Conservation (phyloP, 1,140 invertebrate species). For the Apis mellifera region DNA sequence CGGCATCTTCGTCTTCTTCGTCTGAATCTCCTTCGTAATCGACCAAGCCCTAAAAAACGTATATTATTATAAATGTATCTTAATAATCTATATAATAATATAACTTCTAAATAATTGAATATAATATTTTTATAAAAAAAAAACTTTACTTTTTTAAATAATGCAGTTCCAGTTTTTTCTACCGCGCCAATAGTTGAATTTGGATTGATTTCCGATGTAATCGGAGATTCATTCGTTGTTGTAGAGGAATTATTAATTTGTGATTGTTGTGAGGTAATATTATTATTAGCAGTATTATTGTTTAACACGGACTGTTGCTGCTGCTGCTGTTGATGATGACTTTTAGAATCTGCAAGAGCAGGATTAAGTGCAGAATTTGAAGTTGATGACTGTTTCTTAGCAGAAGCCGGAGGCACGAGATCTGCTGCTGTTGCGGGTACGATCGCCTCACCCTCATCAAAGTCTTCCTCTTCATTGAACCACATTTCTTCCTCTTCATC, state of each 20-base stretch:
- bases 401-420: constrained; percentile 73
- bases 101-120: not conserved
- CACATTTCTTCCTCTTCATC: constrained; percentile 99
- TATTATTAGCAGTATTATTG: constrained; percentile 79
- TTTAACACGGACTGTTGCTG: constrained; percentile 79
- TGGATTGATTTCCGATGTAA: constrained; percentile 79
- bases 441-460: constrained; percentile 90
- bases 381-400: constrained; percentile 78
- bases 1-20: constrained; percentile 93
- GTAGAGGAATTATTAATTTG: constrained; percentile 78
- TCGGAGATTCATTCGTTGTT: constrained; percentile 74
- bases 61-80: not conserved
- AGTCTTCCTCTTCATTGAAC: constrained; percentile 98
- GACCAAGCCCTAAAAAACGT: constrained; percentile 89
- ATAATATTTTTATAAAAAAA: not conserved
- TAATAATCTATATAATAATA: not conserved
- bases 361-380: constrained; percentile 77
- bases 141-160: constrained; percentile 83
- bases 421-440: constrained; percentile 81
- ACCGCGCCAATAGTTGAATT: constrained; percentile 72
- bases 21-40: constrained; percentile 98
- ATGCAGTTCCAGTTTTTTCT: constrained; percentile 79
- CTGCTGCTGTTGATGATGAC: constrained; percentile 74
- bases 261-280: constrained; percentile 71
- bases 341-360: constrained; percentile 72